Conservation (phyloP, 2,797 vertebrate genomes). For the Chiroxiphia lanceolata region DNA sequence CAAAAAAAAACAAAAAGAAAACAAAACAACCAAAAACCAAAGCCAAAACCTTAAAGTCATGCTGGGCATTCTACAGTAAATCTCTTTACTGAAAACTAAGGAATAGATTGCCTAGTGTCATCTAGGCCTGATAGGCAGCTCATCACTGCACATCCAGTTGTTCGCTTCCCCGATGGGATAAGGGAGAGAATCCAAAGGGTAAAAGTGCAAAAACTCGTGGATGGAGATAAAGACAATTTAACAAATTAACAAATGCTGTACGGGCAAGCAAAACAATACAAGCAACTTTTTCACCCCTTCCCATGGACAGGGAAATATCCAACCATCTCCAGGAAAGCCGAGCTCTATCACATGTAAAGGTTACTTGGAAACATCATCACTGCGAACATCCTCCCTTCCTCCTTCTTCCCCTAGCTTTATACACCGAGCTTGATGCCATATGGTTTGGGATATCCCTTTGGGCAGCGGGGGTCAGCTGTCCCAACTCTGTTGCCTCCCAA, state of each 20-base stretch:
- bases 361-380: background rate
- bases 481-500: background rate
- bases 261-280: background rate
- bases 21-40: background rate
- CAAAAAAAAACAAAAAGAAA: background rate
- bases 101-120: fast-evolving
- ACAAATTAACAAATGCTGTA: background rate
- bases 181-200: background rate
- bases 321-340: background rate
- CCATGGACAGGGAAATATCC: background rate
- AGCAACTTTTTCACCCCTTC: background rate
- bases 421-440: fast-evolving
- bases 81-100: background rate
- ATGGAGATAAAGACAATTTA: background rate
- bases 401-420: background rate
- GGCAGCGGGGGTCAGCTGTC: background rate
- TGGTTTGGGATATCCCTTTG: background rate
- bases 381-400: background rate
- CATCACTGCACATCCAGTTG: fast-evolving
- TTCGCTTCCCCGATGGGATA: background rate
- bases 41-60: background rate
- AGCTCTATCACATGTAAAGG: fast-evolving
- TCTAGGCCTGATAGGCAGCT: background rate
- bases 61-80: background rate
- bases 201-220: background rate